Percentiles rank a stretch among this genome's conserved stretches.
Conservation (phyloP, 1,140 invertebrate genomes). For the Helicorthomorpha holstii region DNA sequence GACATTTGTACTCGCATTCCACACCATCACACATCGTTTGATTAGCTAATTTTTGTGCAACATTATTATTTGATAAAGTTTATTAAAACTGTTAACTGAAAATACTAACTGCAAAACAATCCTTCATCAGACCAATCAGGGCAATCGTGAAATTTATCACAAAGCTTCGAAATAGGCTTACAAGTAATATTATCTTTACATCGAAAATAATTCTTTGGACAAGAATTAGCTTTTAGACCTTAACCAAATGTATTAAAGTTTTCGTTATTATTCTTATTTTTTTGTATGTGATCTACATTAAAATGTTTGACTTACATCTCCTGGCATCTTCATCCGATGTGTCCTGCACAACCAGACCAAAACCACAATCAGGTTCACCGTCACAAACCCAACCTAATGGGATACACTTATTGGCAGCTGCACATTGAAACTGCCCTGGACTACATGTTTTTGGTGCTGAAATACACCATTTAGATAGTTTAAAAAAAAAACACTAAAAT, state of each 20-base stretch:
- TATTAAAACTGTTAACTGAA: slow-evolving; percentile 1
- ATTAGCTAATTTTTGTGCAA: slow-evolving; percentile 26
- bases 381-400: slow-evolving; percentile 60
- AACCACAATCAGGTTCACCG: slow-evolving; percentile 53
- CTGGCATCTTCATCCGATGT: slow-evolving; percentile 36
- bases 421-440: slow-evolving; percentile 43
- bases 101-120: slow-evolving; percentile 22
- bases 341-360: slow-evolving; percentile 36
- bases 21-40: slow-evolving; percentile 33
- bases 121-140: slow-evolving; percentile 30
- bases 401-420: slow-evolving; percentile 45
- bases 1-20: slow-evolving; percentile 46
- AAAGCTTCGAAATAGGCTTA: slow-evolving; percentile 28
- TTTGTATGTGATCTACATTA: not conserved
- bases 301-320: slow-evolving; percentile 31
- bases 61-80: slow-evolving; percentile 5
- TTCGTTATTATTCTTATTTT: not conserved
- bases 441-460: slow-evolving; percentile 32
- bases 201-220: slow-evolving; percentile 37
- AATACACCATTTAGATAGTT: slow-evolving; percentile 15
- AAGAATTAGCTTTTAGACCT: slow-evolving; percentile 33
- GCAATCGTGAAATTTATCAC: slow-evolving; percentile 26
- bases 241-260: not conserved
- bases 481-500: not conserved
- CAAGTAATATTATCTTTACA: slow-evolving; percentile 36